Percentiles rank a stretch among this genome's conserved stretches.
Evolutionary conservation across 1,140 invertebrate genomes (phyloP).

Genomic region (Trinorchestia longiramus): DNA sequence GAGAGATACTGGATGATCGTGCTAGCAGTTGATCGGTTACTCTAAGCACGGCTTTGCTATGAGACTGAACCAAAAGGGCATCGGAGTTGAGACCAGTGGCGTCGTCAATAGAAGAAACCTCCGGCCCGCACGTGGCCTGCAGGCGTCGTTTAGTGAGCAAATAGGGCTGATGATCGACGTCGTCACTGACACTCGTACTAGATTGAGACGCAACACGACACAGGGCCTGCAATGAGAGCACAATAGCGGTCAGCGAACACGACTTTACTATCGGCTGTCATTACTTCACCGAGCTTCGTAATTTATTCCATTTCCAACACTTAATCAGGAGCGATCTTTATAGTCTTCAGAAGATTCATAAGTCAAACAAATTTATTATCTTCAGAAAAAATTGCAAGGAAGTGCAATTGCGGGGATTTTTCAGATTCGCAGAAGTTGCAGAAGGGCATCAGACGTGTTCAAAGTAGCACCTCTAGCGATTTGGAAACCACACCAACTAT

Average conservation of each 20-base stretch:
- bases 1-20: neutral
- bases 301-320: neutral
- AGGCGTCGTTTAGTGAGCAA: neutral
- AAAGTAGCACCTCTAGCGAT: too few relatives aligned
- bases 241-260: slow-evolving; percentile 8
- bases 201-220: slow-evolving; percentile 22
- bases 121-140: neutral
- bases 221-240: slow-evolving; percentile 29
- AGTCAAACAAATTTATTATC: too few relatives aligned
- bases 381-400: too few relatives aligned
- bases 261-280: neutral
- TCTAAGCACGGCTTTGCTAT: neutral
- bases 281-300: neutral
- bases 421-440: too few relatives aligned
- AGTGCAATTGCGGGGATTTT: too few relatives aligned
- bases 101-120: slow-evolving; percentile 8
- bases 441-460: too few relatives aligned
- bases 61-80: neutral
- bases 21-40: neutral
- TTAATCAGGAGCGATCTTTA: neutral
- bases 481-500: too few relatives aligned
- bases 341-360: too few relatives aligned
- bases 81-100: slow-evolving; percentile 19
- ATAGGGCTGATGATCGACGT: slow-evolving; percentile 55
- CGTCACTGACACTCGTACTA: slow-evolving; percentile 79